A percentile compares a stretch with the other conserved stretches of the same genome.
These are phyloP conservation scores for Sterrhoptilus dennistouni DNA, from an alignment of 2,113 vertebrate genomes.

Conservation along the genomic window DNA sequence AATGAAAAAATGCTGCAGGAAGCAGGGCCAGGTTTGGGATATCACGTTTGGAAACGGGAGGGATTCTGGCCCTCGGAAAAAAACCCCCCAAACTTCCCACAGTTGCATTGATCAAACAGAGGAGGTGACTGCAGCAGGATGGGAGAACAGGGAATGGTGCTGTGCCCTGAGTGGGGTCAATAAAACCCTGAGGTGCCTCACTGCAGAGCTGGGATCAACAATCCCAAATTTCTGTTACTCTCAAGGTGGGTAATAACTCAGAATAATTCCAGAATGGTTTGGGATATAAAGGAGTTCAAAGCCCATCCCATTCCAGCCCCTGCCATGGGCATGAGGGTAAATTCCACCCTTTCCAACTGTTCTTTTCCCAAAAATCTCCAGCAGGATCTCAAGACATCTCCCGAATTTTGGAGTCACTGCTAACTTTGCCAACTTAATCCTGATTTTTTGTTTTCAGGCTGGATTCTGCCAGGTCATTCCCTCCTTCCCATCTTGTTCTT, in stretches of 20 bases:
- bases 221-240: neutral
- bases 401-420: neutral
- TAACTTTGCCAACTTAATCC: neutral
- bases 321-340: neutral
- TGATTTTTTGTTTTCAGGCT: neutral
- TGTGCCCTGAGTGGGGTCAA: neutral
- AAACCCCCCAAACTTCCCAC: neutral
- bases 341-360: neutral
- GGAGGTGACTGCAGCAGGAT: neutral
- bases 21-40: neutral
- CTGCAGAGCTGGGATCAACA: neutral
- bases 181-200: neutral
- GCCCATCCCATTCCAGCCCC: neutral
- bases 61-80: neutral
- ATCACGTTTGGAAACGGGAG: neutral
- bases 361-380: neutral
- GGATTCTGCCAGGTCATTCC: neutral
- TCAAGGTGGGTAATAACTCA: neutral
- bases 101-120: neutral
- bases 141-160: neutral
- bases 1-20: neutral
- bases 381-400: neutral
- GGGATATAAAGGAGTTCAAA: neutral
- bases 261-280: neutral
- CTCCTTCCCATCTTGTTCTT: neutral